Conservation (phyloP, 2,888 invertebrate species). For the Drosophila mayaguana region DNA sequence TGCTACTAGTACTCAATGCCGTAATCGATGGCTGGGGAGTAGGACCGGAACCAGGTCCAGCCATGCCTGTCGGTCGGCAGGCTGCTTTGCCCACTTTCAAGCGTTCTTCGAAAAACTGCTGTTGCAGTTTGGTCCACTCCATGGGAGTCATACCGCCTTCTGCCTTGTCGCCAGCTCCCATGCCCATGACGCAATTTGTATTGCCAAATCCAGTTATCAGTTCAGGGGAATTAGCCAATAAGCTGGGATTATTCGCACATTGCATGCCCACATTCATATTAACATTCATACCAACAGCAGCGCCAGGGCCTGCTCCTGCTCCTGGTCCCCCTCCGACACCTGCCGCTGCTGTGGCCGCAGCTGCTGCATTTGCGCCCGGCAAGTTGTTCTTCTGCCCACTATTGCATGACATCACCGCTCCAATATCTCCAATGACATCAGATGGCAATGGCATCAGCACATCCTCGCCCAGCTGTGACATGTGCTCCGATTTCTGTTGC, state of each 20-base stretch:
- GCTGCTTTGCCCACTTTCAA: constrained; percentile 84
- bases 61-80: constrained; percentile 39
- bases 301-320: neutral
- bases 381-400: constrained; percentile 55
- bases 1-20: constrained; percentile 13
- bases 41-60: constrained; percentile 28
- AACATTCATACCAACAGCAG: constrained; percentile 23
- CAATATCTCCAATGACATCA: constrained; percentile 68
- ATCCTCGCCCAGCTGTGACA: constrained; percentile 79
- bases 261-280: constrained; percentile 49
- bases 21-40: constrained; percentile 8
- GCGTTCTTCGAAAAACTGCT: constrained; percentile 92
- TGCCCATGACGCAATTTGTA: constrained; percentile 47
- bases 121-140: constrained; percentile 96
- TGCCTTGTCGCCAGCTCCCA: constrained; percentile 44
- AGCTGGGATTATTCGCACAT: constrained; percentile 41
- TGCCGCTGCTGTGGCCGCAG: neutral
- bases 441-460: constrained; percentile 52
- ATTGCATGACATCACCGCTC: constrained; percentile 50
- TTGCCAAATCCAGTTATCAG: constrained; percentile 56
- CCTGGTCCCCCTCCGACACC: constrained; percentile 9
- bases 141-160: constrained; percentile 87
- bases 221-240: constrained; percentile 64
- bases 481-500: constrained; percentile 53
- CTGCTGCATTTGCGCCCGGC: constrained; percentile 4